Conservation (phyloP, 2,113 vertebrate genomes). For the Leuciscus idus region DNA sequence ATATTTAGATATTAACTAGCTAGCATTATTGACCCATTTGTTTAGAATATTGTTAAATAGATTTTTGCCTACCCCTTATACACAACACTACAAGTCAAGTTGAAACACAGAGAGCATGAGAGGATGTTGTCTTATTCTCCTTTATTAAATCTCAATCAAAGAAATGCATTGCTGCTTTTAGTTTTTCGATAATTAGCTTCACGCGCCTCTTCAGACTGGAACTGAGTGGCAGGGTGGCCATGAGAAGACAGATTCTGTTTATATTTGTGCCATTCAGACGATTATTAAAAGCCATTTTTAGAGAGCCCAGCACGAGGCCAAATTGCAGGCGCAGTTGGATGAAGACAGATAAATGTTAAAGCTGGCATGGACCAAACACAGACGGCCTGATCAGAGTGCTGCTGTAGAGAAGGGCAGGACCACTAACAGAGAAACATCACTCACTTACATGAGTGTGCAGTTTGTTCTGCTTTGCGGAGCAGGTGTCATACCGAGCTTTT, state of each 20-base stretch:
- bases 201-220: constrained; percentile 16
- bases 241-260: constrained; percentile 56
- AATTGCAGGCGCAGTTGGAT: constrained; percentile 52
- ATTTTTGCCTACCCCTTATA: neutral
- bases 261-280: constrained; percentile 48
- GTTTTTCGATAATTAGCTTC: constrained; percentile 50
- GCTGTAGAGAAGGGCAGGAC: constrained; percentile 19
- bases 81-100: neutral
- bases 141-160: constrained; percentile 54
- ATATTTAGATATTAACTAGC: neutral
- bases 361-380: constrained; percentile 39
- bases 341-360: constrained; percentile 49
- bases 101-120: neutral
- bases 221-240: constrained; percentile 20
- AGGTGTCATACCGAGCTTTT: neutral
- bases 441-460: neutral
- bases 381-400: constrained; percentile 28
- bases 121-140: constrained; percentile 27
- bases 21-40: neutral
- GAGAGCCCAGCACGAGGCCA: constrained; percentile 49
- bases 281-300: constrained; percentile 57
- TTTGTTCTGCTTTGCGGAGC: neutral
- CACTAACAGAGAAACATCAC: constrained; percentile 23
- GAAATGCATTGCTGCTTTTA: constrained; percentile 44
- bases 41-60: neutral